Evolutionary conservation across 2,888 invertebrate species (phyloP), one percentile per base, ranked within the genome.

Genomic region (Endomychus coccineus): DNA sequence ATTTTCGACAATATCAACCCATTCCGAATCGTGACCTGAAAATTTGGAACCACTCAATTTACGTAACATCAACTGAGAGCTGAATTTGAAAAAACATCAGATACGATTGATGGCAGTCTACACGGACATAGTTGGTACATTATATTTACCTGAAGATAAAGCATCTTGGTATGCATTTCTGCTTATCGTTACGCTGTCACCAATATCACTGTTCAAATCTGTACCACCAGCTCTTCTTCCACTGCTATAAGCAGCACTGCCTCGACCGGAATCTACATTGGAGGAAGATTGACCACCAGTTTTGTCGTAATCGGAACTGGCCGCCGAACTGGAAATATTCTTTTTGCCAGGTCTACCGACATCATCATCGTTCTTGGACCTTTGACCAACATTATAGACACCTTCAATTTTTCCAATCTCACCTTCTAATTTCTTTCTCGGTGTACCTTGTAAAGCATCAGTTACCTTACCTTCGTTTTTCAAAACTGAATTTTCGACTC

Each of bases 1-100:
- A 27, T 81, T 82, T 59, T 86, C 85, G 6, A 85, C 85, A 29
- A 83, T 74, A 51, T 84, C 84, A 1, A 83, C 83, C 86, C 86
- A 86, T 62, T 85, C 84, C 16, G 81, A 76, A 52, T 83, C 83
- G 47, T 74, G 76, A 16, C 69, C 74, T 68, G 22, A 25, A 46
- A 42, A 34, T 34, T 29, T 7, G 27, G 4, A 27, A 34, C 24
- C 15, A 36, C 14, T 23, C 4, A 12, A 21, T 17, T 25, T 15
- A 1, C 12, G 4, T 2, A 19, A 7, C n/a, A 6, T 14, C 12
- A 27, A 19, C 3, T 19, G 1, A 4, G 7, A 7, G 2, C 10
- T 4, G 10, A 14, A 4, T 11, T 1, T 9, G 5, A 9, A 11
- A 9, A 12, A 7, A 17, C 29, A 15, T 27, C 7, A 25, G n/a